A percentile compares a stretch with the other conserved stretches of the same genome.
Evolutionary conservation across 2,888 invertebrate species (phyloP).

Genomic region (Acleris laterana): DNA sequence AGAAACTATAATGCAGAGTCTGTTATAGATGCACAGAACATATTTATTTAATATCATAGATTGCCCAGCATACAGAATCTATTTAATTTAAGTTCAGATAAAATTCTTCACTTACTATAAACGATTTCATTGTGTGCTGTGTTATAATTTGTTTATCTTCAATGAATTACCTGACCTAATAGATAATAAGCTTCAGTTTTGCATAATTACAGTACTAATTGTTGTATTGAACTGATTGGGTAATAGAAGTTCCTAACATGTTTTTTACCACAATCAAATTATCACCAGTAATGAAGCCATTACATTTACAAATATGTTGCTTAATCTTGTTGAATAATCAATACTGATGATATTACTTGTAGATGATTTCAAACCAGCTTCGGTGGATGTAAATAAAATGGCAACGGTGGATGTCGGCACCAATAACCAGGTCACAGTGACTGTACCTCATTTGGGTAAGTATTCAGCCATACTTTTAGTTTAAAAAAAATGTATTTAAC

Average conservation of each 20-base stretch:
- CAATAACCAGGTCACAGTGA: constrained; percentile 95
- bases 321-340: constrained; percentile 5
- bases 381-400: constrained; percentile 96
- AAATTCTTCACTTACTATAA: no score
- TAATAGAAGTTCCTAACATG: constrained; percentile 6
- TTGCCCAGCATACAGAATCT: no score
- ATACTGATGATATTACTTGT: constrained; percentile 54
- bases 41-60: no score
- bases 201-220: constrained; percentile 3
- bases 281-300: constrained; percentile 11
- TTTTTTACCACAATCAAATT: constrained; percentile 14
- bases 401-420: constrained; percentile 95
- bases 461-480: no score
- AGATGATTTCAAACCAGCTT: constrained; percentile 99
- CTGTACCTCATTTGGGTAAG: constrained; percentile 95
- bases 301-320: constrained; percentile 18
- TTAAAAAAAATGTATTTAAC: no score
- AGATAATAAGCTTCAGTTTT: not conserved
- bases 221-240: not conserved
- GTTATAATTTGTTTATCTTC: no score
- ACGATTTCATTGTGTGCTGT: no score
- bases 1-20: no score
- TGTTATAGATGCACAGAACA: no score
- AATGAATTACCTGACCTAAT: not conserved
- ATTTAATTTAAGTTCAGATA: no score